Evolutionary conservation across 2,888 invertebrate genomes (phyloP).

Genomic region (Stenotaenia linearis): DNA sequence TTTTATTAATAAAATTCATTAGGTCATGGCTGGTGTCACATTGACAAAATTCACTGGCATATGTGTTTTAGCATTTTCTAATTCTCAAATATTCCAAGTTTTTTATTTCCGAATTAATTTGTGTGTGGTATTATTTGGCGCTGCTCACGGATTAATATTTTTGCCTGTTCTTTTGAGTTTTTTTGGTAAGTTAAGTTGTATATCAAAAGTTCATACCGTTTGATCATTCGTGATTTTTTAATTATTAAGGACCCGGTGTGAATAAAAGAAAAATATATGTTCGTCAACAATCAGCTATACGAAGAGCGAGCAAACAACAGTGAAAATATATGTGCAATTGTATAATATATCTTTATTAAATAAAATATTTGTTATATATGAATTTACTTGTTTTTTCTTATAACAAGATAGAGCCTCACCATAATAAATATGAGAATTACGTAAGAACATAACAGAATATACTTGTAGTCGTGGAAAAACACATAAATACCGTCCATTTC

Average conservation of each 20-base stretch:
- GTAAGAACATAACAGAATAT: too few species aligned
- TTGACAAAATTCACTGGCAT: constrained; percentile 97
- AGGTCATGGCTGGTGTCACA: constrained; percentile 94
- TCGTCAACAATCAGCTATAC: background rate
- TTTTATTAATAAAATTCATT: constrained; percentile 38
- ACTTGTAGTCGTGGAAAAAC: too few species aligned
- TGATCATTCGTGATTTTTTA: background rate
- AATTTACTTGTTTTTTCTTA: too few species aligned
- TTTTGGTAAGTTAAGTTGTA: constrained; percentile 63
- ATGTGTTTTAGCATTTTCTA: constrained; percentile 90
- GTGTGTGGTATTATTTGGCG: constrained; percentile 93
- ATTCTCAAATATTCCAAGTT: constrained; percentile 89
- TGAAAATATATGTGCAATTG: too few species aligned
- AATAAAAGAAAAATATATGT: background rate
- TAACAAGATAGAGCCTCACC: too few species aligned
- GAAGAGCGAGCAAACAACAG: too few species aligned
- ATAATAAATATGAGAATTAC: too few species aligned
- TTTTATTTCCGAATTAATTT: constrained; percentile 97
- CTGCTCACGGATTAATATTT: constrained; percentile 94
- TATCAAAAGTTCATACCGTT: background rate
- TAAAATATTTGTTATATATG: too few species aligned
- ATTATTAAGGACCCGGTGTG: background rate
- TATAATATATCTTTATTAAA: too few species aligned
- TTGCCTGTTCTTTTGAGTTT: constrained; percentile 94
- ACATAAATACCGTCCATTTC: too few species aligned